Percentiles rank a stretch among this genome's conserved stretches.
These are phyloP conservation scores for Tanypteryx hageni DNA, from an alignment of 2,888 invertebrate genomes.

Conservation along the genomic window DNA sequence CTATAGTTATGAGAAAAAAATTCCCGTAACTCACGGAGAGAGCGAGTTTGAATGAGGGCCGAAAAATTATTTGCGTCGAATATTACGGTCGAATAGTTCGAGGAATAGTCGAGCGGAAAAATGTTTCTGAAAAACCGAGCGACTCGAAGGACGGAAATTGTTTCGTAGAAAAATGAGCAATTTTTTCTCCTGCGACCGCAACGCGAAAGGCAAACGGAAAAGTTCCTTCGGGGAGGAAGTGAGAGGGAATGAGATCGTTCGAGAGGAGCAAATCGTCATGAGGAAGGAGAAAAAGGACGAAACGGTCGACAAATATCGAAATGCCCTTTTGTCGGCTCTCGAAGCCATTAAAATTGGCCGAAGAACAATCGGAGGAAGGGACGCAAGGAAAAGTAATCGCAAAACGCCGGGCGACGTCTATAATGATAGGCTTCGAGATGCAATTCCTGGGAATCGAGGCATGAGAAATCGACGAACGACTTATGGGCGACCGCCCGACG, in stretches of 20 bases:
- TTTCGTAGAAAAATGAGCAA: not conserved
- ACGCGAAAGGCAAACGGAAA: not conserved
- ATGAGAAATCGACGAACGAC: not conserved
- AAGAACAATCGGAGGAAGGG: not conserved
- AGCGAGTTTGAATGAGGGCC: not conserved
- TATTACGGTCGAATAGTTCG: conserved; percentile 2
- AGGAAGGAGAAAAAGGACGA: not conserved
- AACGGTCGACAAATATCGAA: not conserved
- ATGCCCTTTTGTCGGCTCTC: not conserved
- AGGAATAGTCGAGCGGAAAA: not conserved
- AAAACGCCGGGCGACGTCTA: not conserved
- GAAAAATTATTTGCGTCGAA: conserved; percentile 35
- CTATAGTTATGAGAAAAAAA: not conserved
- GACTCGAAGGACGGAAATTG: conserved; percentile 18
- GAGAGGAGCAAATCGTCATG: not conserved
- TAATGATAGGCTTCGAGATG: not conserved
- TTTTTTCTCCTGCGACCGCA: not conserved
- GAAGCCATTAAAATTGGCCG: not conserved
- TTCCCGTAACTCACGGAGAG: not conserved
- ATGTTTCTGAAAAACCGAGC: conserved; percentile 23
- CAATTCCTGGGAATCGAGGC: not conserved
- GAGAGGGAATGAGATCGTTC: not conserved
- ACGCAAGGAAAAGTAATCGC: not conserved
- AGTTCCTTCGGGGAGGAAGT: not conserved
- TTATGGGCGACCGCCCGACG: not conserved